phyloP scores from a whole-genome alignment of 2,888 invertebrate species.

The Xestia c-nigrum region DNA sequence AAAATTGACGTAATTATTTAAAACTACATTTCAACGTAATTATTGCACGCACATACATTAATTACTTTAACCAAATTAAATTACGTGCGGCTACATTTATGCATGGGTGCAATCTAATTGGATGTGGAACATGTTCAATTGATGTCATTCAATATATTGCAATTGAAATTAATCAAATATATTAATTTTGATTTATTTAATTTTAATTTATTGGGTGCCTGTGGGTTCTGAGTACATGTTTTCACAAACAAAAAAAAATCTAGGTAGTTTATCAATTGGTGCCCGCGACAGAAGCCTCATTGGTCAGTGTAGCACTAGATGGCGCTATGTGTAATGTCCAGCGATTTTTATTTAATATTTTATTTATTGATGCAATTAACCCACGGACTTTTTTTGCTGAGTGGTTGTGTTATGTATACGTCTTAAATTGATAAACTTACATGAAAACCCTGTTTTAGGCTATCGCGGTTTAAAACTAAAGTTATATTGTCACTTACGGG shows the following conservation, averaged over 20 bases:
- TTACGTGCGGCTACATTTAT: slow-evolving; percentile 33
- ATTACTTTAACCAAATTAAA: slow-evolving; percentile 27
- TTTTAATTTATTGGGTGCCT: not conserved
- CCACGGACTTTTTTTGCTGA: not conserved
- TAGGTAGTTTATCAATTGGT: too few relatives aligned
- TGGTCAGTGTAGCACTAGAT: too few relatives aligned
- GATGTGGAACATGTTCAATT: slow-evolving; percentile 23
- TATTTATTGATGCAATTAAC: not conserved
- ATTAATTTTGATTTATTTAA: not conserved
- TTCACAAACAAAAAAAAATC: too few relatives aligned
- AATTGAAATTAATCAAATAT: not conserved
- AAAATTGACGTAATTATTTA: not conserved
- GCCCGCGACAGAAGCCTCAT: too few relatives aligned
- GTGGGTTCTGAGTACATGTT: not conserved
- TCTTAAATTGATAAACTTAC: not conserved
- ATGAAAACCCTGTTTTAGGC: too few relatives aligned
- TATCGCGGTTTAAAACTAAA: too few relatives aligned
- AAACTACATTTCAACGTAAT: slow-evolving; percentile 1
- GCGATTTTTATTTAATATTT: too few relatives aligned
- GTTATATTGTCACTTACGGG: too few relatives aligned
- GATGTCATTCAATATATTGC: slow-evolving; percentile 28
- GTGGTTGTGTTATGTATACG: not conserved
- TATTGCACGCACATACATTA: slow-evolving; percentile 35
- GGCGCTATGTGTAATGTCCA: too few relatives aligned
- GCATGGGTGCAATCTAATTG: slow-evolving; percentile 34